Evolutionary conservation across 2,888 invertebrate species (phyloP), one percentile per base, ranked within the genome.

Genomic region (Onthophagus sagittarius): DNA sequence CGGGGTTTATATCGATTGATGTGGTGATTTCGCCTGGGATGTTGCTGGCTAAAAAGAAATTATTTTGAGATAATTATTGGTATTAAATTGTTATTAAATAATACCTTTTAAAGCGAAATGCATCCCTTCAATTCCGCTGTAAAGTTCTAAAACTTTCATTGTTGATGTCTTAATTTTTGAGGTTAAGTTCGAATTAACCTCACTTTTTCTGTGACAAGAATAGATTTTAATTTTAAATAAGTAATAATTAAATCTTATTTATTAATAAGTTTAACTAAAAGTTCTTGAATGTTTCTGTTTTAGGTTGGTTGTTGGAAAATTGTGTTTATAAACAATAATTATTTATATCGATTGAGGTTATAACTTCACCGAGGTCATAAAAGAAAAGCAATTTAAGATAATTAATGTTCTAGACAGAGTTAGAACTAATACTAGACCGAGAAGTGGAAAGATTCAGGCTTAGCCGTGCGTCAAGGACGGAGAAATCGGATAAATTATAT

Each of bases 81-180:
- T 15, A n/a, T n/a, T n/a, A n/a, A n/a, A n/a, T n/a, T n/a, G n/a
- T n/a, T n/a, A n/a, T n/a, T n/a, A n/a, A n/a, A n/a, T n/a, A n/a
- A n/a, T 87, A 96, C 97, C 92, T 86, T 90, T 88, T 80, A 96
- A 89, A n/a, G 97, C 96, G 86, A 90, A 93, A 85, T 97, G 97
- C 96, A 98, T 97, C 77, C 98, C 98, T 9, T 98, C 98, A 79
- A 98, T 96, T 1, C 98, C 98, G 84, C 96, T 95, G 81, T 94
- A 98, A 5, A 98, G 86, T 87, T 98, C 98, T 78, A 98, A 87
- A 77, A 97, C 91, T 80, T 89, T 89, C 87, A 89, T 88, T 78
- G 77, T 74, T 13, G 33, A n/a, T n/a, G n/a, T n/a, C n/a, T n/a
- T 69, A 67, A 33, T 5, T 33, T 33, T 33, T 33, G 33, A 33